phyloP scores from a whole-genome alignment of 2,888 invertebrate species.

The Apomyelois bistriatella region DNA sequence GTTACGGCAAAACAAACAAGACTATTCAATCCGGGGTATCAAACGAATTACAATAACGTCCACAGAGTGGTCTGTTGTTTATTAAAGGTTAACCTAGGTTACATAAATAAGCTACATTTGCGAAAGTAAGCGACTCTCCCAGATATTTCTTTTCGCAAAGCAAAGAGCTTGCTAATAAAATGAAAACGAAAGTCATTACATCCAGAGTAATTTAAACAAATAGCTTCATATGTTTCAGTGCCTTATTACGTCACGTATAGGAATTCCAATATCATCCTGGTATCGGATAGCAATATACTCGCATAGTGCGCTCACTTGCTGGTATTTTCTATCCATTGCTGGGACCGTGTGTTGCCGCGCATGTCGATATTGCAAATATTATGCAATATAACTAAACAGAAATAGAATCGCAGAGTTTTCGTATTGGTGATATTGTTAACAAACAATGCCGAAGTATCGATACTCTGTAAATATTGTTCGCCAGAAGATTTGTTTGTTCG shows the following conservation, averaged over 20 bases:
- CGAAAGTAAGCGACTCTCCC: neutral
- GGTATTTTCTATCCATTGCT: constrained; percentile 62
- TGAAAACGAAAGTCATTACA: constrained; percentile 8
- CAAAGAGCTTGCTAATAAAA: constrained; percentile 4
- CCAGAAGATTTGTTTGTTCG: constrained; percentile 10
- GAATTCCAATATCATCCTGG: constrained; percentile 65
- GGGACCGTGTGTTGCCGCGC: constrained; percentile 43
- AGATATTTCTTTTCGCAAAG: neutral
- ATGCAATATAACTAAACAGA: constrained; percentile 46
- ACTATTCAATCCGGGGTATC: neutral
- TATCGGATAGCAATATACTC: constrained; percentile 60
- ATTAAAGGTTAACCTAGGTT: neutral
- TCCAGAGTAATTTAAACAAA: constrained; percentile 28
- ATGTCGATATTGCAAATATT: constrained; percentile 64
- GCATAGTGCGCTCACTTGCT: constrained; percentile 45
- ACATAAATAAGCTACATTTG: constrained; percentile 2
- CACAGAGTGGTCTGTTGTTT: neutral
- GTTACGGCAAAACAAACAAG: neutral
- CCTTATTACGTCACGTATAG: constrained; percentile 47
- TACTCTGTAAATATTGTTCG: constrained; percentile 1
- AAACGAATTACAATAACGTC: constrained; percentile 2
- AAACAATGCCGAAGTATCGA: constrained; percentile 15
- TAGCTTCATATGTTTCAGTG: constrained; percentile 31
- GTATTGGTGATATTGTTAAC: constrained; percentile 21
- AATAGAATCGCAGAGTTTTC: constrained; percentile 33